Conservation (phyloP, 1,140 invertebrate species). For the Sycophaga agraensis region DNA sequence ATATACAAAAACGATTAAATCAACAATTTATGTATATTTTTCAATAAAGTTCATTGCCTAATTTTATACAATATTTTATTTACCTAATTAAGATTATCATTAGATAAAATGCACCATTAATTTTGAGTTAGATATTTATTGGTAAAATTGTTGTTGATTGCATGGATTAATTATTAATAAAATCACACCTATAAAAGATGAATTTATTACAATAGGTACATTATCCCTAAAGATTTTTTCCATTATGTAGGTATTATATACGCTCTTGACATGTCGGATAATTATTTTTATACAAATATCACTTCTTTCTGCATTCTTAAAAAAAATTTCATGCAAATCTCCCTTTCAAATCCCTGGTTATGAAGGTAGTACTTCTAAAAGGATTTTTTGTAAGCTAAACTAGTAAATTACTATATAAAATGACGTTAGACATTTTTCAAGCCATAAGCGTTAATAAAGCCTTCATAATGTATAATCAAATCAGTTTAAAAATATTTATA, state of each 20-base stretch:
- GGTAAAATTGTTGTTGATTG: constrained; percentile 17
- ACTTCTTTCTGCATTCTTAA: not conserved
- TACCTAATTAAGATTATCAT: constrained; percentile 7
- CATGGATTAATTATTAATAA: constrained; percentile 29
- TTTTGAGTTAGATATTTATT: not conserved
- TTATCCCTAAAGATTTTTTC: constrained; percentile 20
- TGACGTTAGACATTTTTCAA: constrained; percentile 9
- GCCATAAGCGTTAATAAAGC: constrained; percentile 31
- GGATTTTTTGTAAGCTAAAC: constrained; percentile 9
- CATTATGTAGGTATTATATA: constrained; percentile 31
- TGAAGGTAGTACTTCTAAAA: constrained; percentile 20
- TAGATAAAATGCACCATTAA: constrained; percentile 3
- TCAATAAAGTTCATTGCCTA: constrained; percentile 8
- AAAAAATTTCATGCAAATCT: constrained; percentile 20
- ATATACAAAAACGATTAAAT: constrained; percentile 24
- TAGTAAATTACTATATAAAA: constrained; percentile 18
- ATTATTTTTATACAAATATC: constrained; percentile 29
- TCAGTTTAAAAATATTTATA: not conserved
- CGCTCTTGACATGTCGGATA: constrained; percentile 23
- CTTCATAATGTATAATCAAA: constrained; percentile 17
- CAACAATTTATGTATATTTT: constrained; percentile 3
- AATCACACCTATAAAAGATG: constrained; percentile 28
- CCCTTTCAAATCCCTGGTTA: not conserved
- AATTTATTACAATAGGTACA: constrained; percentile 26
- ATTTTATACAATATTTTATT: constrained; percentile 18